These are phyloP conservation scores for Charadrius vociferus DNA, from an alignment of 2,113 vertebrate genomes.

Conservation along the genomic window DNA sequence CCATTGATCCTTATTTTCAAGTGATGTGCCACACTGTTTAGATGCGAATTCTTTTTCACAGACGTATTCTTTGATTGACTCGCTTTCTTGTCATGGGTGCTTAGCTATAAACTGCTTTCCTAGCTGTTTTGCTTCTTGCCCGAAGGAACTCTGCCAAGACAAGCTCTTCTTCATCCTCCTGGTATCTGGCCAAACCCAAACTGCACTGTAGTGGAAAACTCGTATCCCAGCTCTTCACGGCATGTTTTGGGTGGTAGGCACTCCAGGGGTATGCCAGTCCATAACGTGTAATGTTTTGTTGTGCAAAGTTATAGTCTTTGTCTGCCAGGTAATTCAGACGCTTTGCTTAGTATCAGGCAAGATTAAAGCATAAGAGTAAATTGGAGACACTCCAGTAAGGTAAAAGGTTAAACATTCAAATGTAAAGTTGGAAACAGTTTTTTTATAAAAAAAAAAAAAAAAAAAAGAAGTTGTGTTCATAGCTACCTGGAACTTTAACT, in stretches of 20 bases:
- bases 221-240: background rate
- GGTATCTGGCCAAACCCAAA: constrained; percentile 43
- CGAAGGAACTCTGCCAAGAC: constrained; percentile 52
- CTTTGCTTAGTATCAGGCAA: background rate
- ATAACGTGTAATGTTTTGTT: background rate
- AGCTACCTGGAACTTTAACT: constrained; percentile 15
- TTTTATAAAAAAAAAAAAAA: background rate
- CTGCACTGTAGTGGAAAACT: constrained; percentile 52
- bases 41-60: background rate
- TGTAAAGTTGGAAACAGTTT: background rate
- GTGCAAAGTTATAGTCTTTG: background rate
- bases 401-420: background rate
- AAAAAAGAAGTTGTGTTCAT: background rate
- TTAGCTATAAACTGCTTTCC: background rate
- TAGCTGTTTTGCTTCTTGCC: constrained; percentile 41
- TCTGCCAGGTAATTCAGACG: background rate
- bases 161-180: constrained; percentile 63
- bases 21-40: rapidly evolving
- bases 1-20: background rate
- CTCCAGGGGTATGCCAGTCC: background rate
- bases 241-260: background rate
- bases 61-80: background rate
- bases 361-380: background rate
- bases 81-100: background rate
- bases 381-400: background rate